Evolutionary conservation across 2,113 vertebrate genomes (phyloP), one percentile per base, ranked within the genome.

Genomic region (Furnarius figulus): DNA sequence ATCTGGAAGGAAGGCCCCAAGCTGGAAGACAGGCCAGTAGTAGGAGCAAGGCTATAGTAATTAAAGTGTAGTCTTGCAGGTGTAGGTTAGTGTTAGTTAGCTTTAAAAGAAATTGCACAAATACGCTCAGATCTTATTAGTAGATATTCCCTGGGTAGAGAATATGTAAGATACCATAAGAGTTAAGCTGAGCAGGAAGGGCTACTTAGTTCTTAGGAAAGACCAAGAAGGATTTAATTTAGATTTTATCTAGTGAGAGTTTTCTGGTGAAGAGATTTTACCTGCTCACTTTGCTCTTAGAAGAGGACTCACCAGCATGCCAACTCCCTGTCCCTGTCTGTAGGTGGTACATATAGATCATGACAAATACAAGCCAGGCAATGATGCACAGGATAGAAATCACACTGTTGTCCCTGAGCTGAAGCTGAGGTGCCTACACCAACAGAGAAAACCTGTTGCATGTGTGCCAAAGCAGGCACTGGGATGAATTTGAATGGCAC

Each of bases 101-200:
- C 79, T 84, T 92, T 90, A 63, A 92, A 83, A 92, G 35, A 90
- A 90, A 84, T 88, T 74, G 14, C 50, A 87, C 6, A 30, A 80
- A 14, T 20, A 8, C 80, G 37, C 46, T 85, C 78, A 92, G 75
- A 88, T 40, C 59, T 93, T 93, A 95, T 93, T 86, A 95, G 46
- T 2, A 46, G 79, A 27, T 86, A 89, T 74, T 90, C 79, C 79
- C 76, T 83, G 23, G 72, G 42, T 20, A 86, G 16, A 77, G 59
- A 71, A 67, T 42, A 37, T 68, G 27, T 49, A 66, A 94, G 40
- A 35, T 16, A 53, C 85, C 25, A n/a, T 42, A 81, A 93, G 83
- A 74, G 68, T 74, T 95, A 86, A 93, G 33, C 42, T 81, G 50
- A 62, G 77, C 75, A 50, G n/a, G 40, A 88, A 61, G 21, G 63